Conservation (phyloP, 2,113 vertebrate genomes). For the Apteryx owenii region DNA sequence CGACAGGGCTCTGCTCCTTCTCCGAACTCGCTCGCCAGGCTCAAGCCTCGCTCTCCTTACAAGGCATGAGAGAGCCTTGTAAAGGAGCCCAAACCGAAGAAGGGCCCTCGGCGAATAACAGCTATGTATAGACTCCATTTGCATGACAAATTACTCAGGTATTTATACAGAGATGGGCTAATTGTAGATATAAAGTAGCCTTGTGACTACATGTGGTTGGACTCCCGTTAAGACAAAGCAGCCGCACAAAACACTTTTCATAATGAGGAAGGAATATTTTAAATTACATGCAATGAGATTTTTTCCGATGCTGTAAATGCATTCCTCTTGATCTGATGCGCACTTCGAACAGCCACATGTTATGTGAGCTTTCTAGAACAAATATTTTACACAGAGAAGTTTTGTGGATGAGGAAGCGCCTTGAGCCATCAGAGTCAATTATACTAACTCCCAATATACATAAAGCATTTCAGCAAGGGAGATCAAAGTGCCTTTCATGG, state of each 20-base stretch:
- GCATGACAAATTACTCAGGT: neutral
- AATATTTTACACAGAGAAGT: neutral
- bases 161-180: neutral
- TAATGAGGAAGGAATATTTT: neutral
- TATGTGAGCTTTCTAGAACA: neutral
- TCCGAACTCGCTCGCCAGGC: too few species aligned
- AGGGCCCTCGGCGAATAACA: neutral
- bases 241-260: neutral
- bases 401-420: neutral
- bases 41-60: neutral
- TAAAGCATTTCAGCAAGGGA: conserved; percentile 43
- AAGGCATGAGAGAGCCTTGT: neutral
- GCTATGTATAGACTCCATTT: neutral
- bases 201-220: neutral
- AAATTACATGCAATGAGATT: neutral
- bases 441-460: neutral
- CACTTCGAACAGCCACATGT: neutral
- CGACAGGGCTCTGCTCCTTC: too few species aligned
- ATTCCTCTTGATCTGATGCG: neutral
- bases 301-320: conserved; percentile 26
- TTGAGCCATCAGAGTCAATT: conserved; percentile 36
- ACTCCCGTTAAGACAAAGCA: neutral
- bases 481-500: conserved; percentile 62
- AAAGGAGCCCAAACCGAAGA: neutral
- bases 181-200: neutral